Conservation (phyloP, 2,888 invertebrate species). For the Nebria salina region DNA sequence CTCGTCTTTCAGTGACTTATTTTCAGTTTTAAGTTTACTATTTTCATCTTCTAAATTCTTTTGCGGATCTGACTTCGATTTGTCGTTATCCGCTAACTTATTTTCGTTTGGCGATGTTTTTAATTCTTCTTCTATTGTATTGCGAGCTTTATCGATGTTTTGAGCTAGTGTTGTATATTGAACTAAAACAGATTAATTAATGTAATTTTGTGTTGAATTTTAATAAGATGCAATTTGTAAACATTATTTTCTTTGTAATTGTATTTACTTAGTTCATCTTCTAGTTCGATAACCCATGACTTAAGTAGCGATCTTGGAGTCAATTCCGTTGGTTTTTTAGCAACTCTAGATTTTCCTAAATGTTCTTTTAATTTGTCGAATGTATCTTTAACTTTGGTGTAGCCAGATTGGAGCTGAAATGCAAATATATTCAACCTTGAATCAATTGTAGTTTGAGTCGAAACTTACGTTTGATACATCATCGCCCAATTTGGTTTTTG, state of each 20-base stretch:
- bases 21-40: conserved; percentile 63
- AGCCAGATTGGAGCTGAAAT: not conserved
- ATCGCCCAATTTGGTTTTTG: conserved; percentile 65
- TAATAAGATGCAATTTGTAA: not conserved
- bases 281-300: conserved; percentile 86
- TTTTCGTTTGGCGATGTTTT: conserved; percentile 50
- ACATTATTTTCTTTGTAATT: not conserved
- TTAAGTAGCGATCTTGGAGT: conserved; percentile 79
- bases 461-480: not conserved
- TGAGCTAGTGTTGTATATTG: conserved; percentile 71
- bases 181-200: conserved; percentile 58
- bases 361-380: conserved; percentile 54
- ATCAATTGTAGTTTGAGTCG: not conserved
- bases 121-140: conserved; percentile 64
- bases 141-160: conserved; percentile 66
- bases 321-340: conserved; percentile 77
- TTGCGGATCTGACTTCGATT: conserved; percentile 61
- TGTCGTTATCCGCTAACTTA: conserved; percentile 57
- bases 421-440: not conserved
- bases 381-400: not conserved
- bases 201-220: not conserved
- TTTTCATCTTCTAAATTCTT: conserved; percentile 74
- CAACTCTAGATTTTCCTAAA: conserved; percentile 72
- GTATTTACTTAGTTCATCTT: conserved; percentile 79
- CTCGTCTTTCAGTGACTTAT: conserved; percentile 64